Percentiles rank a stretch among this genome's conserved stretches.
Conservation (phyloP, 2,113 vertebrate genomes). For the Larimichthys polyactis region DNA sequence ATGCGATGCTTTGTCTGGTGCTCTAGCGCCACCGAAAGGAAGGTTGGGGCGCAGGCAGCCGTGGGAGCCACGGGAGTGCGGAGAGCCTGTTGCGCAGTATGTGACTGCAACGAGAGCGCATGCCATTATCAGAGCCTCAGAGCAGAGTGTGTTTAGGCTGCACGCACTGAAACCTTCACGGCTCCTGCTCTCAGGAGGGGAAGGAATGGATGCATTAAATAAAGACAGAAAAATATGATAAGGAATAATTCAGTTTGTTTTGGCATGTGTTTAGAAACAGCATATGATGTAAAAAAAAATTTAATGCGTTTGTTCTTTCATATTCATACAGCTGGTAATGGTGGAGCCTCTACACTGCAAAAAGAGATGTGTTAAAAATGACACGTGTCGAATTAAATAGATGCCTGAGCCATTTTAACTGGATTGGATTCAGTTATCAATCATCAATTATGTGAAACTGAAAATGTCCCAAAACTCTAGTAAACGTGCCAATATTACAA, state of each 20-base stretch:
- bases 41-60: not conserved
- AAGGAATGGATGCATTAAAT: too few relatives aligned
- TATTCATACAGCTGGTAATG: not conserved
- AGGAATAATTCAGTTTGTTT: not conserved
- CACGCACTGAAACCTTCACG: not conserved
- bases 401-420: too few relatives aligned
- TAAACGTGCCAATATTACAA: too few relatives aligned
- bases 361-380: too few relatives aligned
- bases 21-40: slow-evolving; percentile 71
- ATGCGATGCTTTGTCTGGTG: not conserved
- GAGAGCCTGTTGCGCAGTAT: slow-evolving; percentile 57
- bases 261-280: too few relatives aligned
- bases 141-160: not conserved
- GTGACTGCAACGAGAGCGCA: slow-evolving; percentile 33
- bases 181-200: not conserved
- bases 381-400: too few relatives aligned
- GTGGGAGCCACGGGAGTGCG: slow-evolving; percentile 11
- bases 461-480: too few relatives aligned
- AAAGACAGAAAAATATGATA: not conserved
- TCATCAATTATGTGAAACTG: too few relatives aligned
- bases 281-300: too few relatives aligned
- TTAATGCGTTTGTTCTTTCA: not conserved
- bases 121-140: not conserved
- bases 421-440: too few relatives aligned
- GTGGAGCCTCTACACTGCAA: not conserved